phyloP scores from a whole-genome alignment of 2,888 invertebrate genomes.

The Diaperis boleti region DNA sequence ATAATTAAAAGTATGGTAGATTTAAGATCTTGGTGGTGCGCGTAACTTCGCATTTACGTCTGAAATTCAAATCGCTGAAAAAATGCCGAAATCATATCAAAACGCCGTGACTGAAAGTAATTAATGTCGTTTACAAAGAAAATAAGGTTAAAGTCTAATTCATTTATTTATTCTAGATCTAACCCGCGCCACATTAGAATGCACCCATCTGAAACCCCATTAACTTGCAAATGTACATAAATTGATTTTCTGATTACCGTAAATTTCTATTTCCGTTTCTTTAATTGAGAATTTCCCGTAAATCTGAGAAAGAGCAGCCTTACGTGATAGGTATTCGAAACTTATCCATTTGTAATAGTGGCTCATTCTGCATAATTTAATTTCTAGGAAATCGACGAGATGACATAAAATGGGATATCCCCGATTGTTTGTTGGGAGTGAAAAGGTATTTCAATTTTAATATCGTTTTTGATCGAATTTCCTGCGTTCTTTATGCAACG shows the following conservation, averaged over 20 bases:
- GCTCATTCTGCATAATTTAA: constrained; percentile 17
- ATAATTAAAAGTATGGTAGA: constrained; percentile 8
- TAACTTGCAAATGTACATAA: constrained; percentile 41
- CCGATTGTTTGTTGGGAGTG: background rate
- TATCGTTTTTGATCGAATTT: background rate
- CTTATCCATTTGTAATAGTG: constrained; percentile 4
- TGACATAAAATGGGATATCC: background rate
- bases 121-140: constrained; percentile 29
- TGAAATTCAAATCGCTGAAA: background rate
- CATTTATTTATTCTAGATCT: constrained; percentile 33
- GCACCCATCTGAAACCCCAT: constrained; percentile 27
- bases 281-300: constrained; percentile 40
- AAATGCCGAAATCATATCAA: background rate
- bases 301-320: constrained; percentile 4
- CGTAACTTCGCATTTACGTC: background rate
- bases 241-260: constrained; percentile 41
- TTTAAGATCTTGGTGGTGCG: background rate
- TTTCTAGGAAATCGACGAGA: background rate
- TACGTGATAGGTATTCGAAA: constrained; percentile 24
- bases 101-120: constrained; percentile 15
- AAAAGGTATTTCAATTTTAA: background rate
- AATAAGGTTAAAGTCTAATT: constrained; percentile 31
- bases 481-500: background rate
- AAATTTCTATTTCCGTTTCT: constrained; percentile 40
- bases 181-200: constrained; percentile 28